A percentile compares a stretch with the other conserved stretches of the same genome.
These are phyloP conservation scores for Stigmatopora nigra DNA, from an alignment of 2,113 vertebrate genomes.

Conservation along the genomic window DNA sequence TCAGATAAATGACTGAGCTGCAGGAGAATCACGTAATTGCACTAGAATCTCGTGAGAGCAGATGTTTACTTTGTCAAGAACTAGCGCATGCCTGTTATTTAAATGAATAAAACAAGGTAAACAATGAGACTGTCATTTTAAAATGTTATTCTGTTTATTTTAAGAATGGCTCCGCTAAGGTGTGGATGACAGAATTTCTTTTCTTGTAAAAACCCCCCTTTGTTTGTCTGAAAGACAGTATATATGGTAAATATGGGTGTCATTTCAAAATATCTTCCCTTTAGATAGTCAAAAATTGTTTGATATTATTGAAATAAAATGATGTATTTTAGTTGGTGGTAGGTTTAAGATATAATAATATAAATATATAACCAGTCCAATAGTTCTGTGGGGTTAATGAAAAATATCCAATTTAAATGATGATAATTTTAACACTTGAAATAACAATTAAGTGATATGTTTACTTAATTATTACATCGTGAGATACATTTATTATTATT, in stretches of 20 bases:
- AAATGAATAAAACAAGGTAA: conserved; percentile 71
- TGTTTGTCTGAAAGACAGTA: too few relatives aligned
- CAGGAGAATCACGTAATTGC: conserved; percentile 52
- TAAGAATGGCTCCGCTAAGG: not conserved
- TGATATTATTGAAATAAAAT: not conserved
- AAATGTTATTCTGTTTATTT: not conserved
- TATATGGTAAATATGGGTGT: too few relatives aligned
- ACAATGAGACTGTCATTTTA: conserved; percentile 16
- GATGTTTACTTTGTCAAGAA: conserved; percentile 46
- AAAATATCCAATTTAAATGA: not conserved
- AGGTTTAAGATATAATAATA: not conserved
- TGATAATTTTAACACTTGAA: not conserved
- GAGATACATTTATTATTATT: not conserved
- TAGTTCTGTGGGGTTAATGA: not conserved
- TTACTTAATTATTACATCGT: not conserved
- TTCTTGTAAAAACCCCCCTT: not conserved
- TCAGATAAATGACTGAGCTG: conserved; percentile 41
- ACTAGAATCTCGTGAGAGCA: conserved; percentile 58
- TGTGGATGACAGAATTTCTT: not conserved
- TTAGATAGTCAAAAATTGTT: not conserved
- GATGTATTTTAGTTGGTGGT: not conserved
- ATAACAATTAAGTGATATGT: not conserved
- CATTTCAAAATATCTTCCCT: not conserved
- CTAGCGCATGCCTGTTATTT: conserved; percentile 71
- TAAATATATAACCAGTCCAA: not conserved